Evolutionary conservation across 2,797 vertebrate genomes (phyloP).

Genomic region (Micropoecilia bifurca): DNA sequence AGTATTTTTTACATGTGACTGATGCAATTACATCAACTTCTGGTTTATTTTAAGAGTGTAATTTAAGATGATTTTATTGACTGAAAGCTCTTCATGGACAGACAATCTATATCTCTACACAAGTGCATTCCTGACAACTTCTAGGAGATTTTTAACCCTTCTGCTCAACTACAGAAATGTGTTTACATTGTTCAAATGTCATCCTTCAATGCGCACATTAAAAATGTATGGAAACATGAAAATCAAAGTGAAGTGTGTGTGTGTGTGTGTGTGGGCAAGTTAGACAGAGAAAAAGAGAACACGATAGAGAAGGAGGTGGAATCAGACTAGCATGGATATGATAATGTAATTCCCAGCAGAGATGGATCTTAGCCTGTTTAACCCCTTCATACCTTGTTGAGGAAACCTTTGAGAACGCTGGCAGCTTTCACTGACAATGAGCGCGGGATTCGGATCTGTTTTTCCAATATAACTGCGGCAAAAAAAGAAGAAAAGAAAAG

Average conservation of each 20-base stretch:
- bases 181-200: background rate
- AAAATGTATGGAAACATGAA: slow-evolving; percentile 16
- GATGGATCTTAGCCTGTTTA: slow-evolving; percentile 27
- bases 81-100: background rate
- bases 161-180: background rate
- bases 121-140: background rate
- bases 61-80: background rate
- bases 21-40: background rate
- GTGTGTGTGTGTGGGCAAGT: background rate
- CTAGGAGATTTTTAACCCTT: background rate
- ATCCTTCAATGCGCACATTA: background rate
- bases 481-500: slow-evolving; percentile 16
- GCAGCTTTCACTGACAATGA: slow-evolving; percentile 98
- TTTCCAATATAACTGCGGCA: slow-evolving; percentile 94
- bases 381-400: slow-evolving; percentile 90
- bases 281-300: background rate
- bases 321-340: background rate
- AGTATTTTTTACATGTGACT: background rate
- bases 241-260: slow-evolving; percentile 5
- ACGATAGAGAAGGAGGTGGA: slow-evolving; percentile 1
- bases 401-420: slow-evolving; percentile 97
- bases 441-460: slow-evolving; percentile 97
- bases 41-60: background rate
- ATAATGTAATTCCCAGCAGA: slow-evolving; percentile 26
- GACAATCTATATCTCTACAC: background rate